Conservation (phyloP, 2,888 invertebrate species). For the Pollenia amentaria region DNA sequence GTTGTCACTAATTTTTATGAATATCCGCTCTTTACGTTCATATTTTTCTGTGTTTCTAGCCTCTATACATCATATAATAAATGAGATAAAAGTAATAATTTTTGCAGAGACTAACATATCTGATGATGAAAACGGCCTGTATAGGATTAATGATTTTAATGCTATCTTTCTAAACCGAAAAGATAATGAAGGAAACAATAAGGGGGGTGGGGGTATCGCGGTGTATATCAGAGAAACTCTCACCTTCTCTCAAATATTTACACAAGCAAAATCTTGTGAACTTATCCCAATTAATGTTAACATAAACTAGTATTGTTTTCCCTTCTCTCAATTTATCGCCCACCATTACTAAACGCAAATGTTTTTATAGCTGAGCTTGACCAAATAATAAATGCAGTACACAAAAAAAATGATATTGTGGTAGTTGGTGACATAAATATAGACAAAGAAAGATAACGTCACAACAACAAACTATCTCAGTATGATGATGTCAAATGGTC, state of each 20-base stretch:
- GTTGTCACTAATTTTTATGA: no score
- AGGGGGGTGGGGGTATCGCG: neutral
- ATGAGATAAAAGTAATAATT: neutral
- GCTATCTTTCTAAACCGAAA: slow-evolving; percentile 1
- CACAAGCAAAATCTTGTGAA: neutral
- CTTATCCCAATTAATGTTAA: neutral
- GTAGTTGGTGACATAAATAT: neutral
- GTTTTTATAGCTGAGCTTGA: neutral
- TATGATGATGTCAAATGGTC: neutral
- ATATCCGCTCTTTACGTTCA: no score
- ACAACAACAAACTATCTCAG: neutral
- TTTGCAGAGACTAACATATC: neutral
- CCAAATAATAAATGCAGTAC: neutral
- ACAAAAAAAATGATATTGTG: no score
- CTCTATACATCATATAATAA: neutral
- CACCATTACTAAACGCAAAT: neutral
- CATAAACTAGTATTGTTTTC: neutral
- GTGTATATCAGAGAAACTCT: neutral
- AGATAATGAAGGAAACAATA: neutral
- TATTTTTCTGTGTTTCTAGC: neutral
- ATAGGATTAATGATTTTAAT: slow-evolving; percentile 3
- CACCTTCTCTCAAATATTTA: neutral
- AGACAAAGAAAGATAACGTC: neutral
- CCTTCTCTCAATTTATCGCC: slow-evolving; percentile 1
- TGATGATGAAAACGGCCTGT: slow-evolving; percentile 1